These are phyloP conservation scores for Cecidostiba fungosa DNA, from an alignment of 2,888 invertebrate genomes.

Conservation along the genomic window DNA sequence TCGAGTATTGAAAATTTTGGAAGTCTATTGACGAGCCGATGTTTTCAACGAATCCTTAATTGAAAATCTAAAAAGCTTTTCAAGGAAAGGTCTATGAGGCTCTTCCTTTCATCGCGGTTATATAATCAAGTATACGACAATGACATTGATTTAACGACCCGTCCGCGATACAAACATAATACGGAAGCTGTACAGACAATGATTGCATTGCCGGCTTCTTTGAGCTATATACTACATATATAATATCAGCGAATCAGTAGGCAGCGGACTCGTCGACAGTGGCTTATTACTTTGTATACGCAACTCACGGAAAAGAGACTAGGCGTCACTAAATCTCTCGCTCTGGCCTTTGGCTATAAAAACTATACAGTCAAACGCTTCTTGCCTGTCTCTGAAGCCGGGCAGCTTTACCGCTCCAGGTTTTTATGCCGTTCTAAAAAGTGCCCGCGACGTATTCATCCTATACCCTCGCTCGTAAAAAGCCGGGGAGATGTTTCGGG, in stretches of 20 bases:
- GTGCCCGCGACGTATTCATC: conserved; percentile 28
- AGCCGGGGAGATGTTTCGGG: conserved; percentile 9
- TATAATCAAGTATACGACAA: background rate
- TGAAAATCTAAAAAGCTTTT: no score
- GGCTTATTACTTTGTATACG: background rate
- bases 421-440: conserved; percentile 61
- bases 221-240: no score
- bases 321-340: conserved; percentile 15
- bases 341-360: conserved; percentile 23
- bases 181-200: no score
- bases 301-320: conserved; percentile 5
- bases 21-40: no score
- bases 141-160: background rate
- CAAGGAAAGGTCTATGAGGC: background rate
- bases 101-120: background rate
- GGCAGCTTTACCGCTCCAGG: conserved; percentile 21
- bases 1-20: background rate
- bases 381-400: background rate
- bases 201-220: no score
- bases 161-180: no score
- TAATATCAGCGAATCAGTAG: no score
- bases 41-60: no score
- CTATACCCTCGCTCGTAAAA: conserved; percentile 38
- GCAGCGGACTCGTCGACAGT: no score
- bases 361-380: background rate